phyloP scores from a whole-genome alignment of 2,888 invertebrate genomes.

The Tenthredo mesomela region DNA sequence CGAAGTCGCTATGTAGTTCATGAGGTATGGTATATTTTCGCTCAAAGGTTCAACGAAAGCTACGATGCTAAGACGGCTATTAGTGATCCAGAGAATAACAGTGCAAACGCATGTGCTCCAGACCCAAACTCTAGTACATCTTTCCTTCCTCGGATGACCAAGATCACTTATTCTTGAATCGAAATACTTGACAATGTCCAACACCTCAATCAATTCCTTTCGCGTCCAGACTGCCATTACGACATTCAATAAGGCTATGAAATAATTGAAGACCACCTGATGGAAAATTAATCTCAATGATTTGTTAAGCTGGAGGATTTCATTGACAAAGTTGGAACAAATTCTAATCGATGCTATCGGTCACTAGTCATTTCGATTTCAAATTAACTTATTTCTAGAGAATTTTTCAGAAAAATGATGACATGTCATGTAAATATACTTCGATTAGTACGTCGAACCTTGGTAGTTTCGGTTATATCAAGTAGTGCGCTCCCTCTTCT shows the following conservation, averaged over 20 bases:
- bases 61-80: conserved; percentile 68
- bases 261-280: conserved; percentile 67
- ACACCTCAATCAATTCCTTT: conserved; percentile 64
- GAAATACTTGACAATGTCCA: conserved; percentile 71
- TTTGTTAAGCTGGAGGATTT: not conserved
- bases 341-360: not conserved
- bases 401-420: not conserved
- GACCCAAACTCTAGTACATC: conserved; percentile 56
- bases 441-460: conserved; percentile 63
- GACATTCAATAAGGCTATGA: conserved; percentile 63
- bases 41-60: conserved; percentile 64
- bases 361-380: not conserved
- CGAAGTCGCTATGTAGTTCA: conserved; percentile 66
- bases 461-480: conserved; percentile 65
- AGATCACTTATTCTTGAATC: conserved; percentile 65
- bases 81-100: conserved; percentile 61
- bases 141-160: conserved; percentile 66
- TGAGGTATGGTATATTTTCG: conserved; percentile 67
- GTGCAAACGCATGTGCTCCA: conserved; percentile 62
- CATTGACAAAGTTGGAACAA: not conserved
- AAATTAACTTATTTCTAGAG: not conserved
- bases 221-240: conserved; percentile 58
- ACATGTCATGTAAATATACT: not conserved
- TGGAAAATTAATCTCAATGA: not conserved
- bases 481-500: conserved; percentile 57